Base-by-base conservation (phyloP, 2,113 vertebrate species). In the Notiomystis cincta region DNA sequence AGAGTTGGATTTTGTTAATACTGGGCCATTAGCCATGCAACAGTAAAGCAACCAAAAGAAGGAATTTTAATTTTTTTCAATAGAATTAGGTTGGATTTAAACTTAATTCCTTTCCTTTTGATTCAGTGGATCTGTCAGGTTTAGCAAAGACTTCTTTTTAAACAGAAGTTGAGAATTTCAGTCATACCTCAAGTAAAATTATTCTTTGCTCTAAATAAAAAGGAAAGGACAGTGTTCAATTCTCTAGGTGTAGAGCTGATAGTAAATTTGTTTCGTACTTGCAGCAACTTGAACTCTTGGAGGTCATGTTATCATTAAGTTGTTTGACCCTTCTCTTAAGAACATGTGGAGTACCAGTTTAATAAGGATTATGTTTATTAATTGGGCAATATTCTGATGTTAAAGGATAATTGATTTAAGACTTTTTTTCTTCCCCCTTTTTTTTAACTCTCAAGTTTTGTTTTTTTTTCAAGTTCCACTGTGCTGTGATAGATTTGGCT, bases 1-100 rank as follows among this genome's bases (percentile, higher is more conserved):
- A 62, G 42, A 90, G 70, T 79, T 89, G 84, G 88, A 89, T 94
- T 96, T 92, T 94, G 62, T 87, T 95, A 94, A 94, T 66, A 64
- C 38, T 35, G 24, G 85, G 69, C 40, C 60, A 35, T 91, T 64
- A 80, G 40, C 66, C 75, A 66, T 33, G 23, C 44, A 70, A 30
- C 44, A 91, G 64, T 69, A 84, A 85, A 88, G 28, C 48, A 66
- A 75, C 40, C 57, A 40, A 85, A 90, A 53, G 62, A 89, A 80
- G 27, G 45, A 31, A 1, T 72, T 78, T 33, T 37, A n/a, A 56
- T 82, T 50, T 62, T 84, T 85, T 82, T 25, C 37, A 42, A 11
- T 62, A 89, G 82, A 86, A 90, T 77, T 95, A 95, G 69, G 42
- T 64, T 93, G 54, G 72, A 81, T 94, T 93, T 76, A 65, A 75